Base-by-base conservation (phyloP, 2,888 invertebrate species). In the Epirrhoe tristata region DNA sequence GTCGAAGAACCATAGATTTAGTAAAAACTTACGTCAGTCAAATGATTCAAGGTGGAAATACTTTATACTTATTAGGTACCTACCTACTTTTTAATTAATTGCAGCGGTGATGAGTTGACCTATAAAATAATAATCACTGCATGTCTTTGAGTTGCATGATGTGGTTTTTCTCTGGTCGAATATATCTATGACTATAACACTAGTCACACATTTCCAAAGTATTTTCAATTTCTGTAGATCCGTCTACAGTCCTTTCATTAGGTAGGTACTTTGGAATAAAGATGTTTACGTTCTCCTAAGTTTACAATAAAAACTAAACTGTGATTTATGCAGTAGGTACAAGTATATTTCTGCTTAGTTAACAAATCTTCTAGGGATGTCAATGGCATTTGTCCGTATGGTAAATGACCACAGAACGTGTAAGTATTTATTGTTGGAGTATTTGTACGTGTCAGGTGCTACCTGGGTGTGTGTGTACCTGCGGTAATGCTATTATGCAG, bases 361-460 rank as follows among this genome's bases (percentile, higher is more conserved):
- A 12, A 12, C 39, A 43, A 43, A 12, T 43, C 34, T 50, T 48
- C 7, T 39, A 53, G 24, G 54, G 12, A 16, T 46, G 48, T 34
- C 14, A 31, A 17, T 60, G 52, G 14, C 32, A 53, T 51, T 50
- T 54, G n/a, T 17, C 24, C 16, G n/a, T n/a, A 54, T 67, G 58
- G 59, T 55, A 63, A 69, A 72, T 67, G 56, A 60, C 72, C 70
- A 72, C 69, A 72, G 67, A 69, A 63, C 72, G 70, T 74, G 66
- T 66, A 71, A 74, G 71, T 74, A 70, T 77, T 81, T 74, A 70
- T 77, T 81, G 80, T 79, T 77, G 76, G 80, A 80, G 78, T 74
- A 80, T 81, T 76, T 81, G 84, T 83, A 82, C 83, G 84, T 87
- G 88, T 85, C 87, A 89, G 87, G 86, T 89, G 88, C 81, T 86